Percentiles rank a stretch among this genome's conserved stretches.
These are phyloP conservation scores for Tinamus major DNA, from an alignment of 2,797 vertebrate species.

Conservation along the genomic window DNA sequence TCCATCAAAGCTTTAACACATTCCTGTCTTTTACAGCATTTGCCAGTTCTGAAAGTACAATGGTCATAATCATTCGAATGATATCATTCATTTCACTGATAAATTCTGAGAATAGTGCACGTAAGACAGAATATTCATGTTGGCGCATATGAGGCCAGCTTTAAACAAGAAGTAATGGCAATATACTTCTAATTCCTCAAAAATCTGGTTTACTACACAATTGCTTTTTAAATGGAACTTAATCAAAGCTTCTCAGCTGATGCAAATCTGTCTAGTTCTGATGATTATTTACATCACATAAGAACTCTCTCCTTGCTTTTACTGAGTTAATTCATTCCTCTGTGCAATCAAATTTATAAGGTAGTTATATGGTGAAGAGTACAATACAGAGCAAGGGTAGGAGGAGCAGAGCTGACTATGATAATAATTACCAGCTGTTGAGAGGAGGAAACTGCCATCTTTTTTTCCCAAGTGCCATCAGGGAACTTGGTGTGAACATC, in stretches of 20 bases:
- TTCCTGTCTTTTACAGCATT: neutral
- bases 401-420: neutral
- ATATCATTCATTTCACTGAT: neutral
- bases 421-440: neutral
- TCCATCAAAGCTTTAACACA: neutral
- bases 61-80: neutral
- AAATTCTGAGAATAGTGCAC: accelerated
- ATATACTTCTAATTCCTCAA: neutral
- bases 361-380: too few species aligned
- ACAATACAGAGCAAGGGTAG: neutral
- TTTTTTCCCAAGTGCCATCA: neutral
- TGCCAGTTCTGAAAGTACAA: neutral
- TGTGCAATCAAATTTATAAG: neutral
- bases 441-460: neutral
- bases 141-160: neutral
- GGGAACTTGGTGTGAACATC: neutral
- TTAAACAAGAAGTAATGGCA: neutral
- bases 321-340: neutral
- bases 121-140: accelerated
- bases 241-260: neutral
- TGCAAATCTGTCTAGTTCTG: neutral
- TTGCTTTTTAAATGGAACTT: neutral
- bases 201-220: accelerated
- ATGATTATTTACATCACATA: neutral
- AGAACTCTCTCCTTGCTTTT: neutral